A percentile compares a stretch with the other conserved stretches of the same genome.
Evolutionary conservation across 2,797 vertebrate species (phyloP).

Genomic region (Thamnophis elegans): DNA sequence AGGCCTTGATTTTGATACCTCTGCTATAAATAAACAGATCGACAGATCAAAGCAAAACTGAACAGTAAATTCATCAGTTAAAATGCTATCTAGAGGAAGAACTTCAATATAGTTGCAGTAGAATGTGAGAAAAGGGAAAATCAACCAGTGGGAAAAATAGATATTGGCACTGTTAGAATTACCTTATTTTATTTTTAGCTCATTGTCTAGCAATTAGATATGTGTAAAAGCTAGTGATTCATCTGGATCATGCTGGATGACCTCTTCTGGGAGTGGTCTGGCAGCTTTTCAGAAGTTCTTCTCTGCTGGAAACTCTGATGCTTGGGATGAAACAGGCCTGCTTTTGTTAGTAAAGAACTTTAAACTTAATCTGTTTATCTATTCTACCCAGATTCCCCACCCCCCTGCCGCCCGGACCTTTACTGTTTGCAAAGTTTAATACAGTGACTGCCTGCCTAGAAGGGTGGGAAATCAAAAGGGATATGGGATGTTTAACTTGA

Average conservation of each 20-base stretch:
- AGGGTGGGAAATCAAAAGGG: neutral
- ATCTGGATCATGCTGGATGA: neutral
- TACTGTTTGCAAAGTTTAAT: neutral
- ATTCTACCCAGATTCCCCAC: neutral
- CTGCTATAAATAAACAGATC: neutral
- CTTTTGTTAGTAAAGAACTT: neutral
- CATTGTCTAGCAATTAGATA: neutral
- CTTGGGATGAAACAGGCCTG: neutral
- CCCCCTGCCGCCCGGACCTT: too few species aligned
- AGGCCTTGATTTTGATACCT: too few species aligned
- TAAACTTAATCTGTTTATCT: neutral
- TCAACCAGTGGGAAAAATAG: neutral
- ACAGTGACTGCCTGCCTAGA: neutral
- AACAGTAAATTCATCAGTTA: neutral
- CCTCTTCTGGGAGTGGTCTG: neutral
- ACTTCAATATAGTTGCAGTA: neutral
- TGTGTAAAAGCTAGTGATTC: neutral
- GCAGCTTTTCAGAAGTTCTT: neutral
- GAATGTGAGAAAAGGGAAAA: neutral
- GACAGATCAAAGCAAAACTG: neutral
- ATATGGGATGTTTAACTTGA: neutral
- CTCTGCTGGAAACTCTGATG: neutral
- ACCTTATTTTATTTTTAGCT: neutral
- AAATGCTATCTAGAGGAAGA: neutral
- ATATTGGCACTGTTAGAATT: neutral